Evolutionary conservation across 2,797 vertebrate genomes (phyloP).

Genomic region (Anas flavirostris): DNA sequence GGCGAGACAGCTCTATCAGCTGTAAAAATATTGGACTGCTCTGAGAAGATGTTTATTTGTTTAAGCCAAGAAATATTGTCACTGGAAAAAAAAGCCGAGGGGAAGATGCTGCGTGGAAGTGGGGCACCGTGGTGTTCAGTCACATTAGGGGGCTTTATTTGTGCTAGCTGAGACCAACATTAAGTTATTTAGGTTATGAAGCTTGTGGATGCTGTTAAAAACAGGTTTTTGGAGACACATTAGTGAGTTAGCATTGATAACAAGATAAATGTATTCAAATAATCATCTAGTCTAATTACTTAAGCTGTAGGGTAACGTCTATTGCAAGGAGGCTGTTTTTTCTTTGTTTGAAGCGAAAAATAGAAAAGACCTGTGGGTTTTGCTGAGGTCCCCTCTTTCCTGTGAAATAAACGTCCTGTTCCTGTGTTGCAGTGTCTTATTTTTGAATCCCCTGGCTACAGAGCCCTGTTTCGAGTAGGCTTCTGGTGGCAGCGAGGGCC

Average conservation of each 20-base stretch:
- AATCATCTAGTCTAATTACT: not conserved
- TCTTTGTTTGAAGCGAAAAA: not conserved
- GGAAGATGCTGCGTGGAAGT: not conserved
- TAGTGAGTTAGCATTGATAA: not conserved
- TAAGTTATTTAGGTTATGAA: not conserved
- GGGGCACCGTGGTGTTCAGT: not conserved
- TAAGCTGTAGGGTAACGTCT: not conserved
- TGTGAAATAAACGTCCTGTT: not conserved
- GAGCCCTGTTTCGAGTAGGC: not conserved
- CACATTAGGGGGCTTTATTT: not conserved
- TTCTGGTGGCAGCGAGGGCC: not conserved
- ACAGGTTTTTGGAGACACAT: not conserved
- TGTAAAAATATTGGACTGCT: constrained; percentile 44
- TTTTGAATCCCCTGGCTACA: not conserved
- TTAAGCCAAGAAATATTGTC: constrained; percentile 2
- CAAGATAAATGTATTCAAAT: not conserved
- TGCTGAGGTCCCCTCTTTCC: not conserved
- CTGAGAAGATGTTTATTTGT: not conserved
- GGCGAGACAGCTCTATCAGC: not conserved
- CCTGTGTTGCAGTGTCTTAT: fast-evolving
- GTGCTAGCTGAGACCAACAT: not conserved
- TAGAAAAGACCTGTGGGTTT: not conserved
- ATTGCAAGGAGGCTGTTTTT: not conserved
- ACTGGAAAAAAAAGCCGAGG: not conserved
- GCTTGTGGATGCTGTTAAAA: not conserved